Percentiles rank a stretch among this genome's conserved stretches.
Conservation (phyloP, 2,888 invertebrate species). For the Acleris holmiana region DNA sequence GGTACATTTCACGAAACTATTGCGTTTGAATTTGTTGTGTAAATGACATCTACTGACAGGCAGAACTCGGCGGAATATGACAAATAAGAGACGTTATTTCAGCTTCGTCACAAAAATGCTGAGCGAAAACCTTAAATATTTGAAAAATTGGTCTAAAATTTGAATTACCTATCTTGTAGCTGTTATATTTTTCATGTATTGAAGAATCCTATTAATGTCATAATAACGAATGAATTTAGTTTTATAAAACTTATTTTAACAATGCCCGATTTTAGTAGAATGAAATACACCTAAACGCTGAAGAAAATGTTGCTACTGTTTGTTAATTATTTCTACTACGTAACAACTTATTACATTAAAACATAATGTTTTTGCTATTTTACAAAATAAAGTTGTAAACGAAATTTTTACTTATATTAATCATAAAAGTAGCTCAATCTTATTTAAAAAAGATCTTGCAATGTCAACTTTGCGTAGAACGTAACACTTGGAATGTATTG, state of each 20-base stretch:
- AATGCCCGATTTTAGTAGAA: not conserved
- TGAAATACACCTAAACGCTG: not conserved
- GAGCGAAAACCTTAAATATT: no score
- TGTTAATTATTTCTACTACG: not conserved
- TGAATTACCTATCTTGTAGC: no score
- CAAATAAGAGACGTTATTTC: slow-evolving; percentile 1
- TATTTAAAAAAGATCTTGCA: not conserved
- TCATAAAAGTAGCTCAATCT: not conserved
- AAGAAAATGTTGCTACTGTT: not conserved
- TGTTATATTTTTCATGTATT: no score
- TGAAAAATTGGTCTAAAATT: no score
- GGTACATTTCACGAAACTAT: slow-evolving; percentile 65
- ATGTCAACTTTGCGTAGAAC: slow-evolving; percentile 34
- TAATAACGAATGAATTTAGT: no score
- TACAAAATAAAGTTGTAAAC: not conserved
- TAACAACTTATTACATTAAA: not conserved
- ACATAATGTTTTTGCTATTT: not conserved
- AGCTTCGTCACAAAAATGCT: not conserved
- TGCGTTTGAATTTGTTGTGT: slow-evolving; percentile 71
- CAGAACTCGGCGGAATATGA: not conserved
- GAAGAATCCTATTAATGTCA: no score
- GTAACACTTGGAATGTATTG: slow-evolving; percentile 45
- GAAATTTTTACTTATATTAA: not conserved
- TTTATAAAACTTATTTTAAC: no score
- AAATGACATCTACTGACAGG: slow-evolving; percentile 48